These are phyloP conservation scores for Sebastes taczanowskii DNA, from an alignment of 2,797 vertebrate genomes.

Conservation along the genomic window DNA sequence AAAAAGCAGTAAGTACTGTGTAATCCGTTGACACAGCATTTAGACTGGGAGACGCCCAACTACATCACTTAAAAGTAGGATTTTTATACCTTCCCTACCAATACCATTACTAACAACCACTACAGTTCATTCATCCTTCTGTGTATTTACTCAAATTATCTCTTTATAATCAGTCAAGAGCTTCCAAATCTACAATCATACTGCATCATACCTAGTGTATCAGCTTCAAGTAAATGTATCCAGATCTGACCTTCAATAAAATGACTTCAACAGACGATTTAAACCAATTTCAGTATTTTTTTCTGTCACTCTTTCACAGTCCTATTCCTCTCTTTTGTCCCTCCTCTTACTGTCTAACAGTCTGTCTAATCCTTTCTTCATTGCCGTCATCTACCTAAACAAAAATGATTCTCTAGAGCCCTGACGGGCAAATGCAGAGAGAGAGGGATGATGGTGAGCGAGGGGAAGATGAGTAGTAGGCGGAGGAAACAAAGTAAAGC, in stretches of 20 bases:
- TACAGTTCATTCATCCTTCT: background rate
- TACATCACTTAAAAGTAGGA: background rate
- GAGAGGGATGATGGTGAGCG: constrained; percentile 35
- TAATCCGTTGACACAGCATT: background rate
- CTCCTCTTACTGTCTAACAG: background rate
- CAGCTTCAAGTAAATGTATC: background rate
- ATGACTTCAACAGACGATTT: background rate
- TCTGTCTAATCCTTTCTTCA: constrained; percentile 7
- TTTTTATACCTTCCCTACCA: background rate
- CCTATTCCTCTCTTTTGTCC: background rate
- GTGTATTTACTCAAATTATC: background rate
- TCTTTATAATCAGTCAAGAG: background rate
- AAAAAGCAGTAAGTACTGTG: background rate
- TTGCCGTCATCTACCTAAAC: constrained; percentile 12
- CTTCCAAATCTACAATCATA: background rate
- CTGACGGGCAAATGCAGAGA: constrained; percentile 22
- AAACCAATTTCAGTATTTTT: background rate
- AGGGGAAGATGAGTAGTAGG: constrained; percentile 45
- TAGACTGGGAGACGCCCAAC: background rate
- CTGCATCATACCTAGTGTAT: background rate
- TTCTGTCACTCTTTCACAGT: background rate
- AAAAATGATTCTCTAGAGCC: constrained; percentile 37
- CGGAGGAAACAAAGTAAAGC: constrained; percentile 82
- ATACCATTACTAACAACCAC: background rate
- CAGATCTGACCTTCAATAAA: constrained; percentile 2